Percentiles rank a stretch among this genome's conserved stretches.
Conservation (phyloP, 2,888 invertebrate genomes). For the Melanargia galathea region DNA sequence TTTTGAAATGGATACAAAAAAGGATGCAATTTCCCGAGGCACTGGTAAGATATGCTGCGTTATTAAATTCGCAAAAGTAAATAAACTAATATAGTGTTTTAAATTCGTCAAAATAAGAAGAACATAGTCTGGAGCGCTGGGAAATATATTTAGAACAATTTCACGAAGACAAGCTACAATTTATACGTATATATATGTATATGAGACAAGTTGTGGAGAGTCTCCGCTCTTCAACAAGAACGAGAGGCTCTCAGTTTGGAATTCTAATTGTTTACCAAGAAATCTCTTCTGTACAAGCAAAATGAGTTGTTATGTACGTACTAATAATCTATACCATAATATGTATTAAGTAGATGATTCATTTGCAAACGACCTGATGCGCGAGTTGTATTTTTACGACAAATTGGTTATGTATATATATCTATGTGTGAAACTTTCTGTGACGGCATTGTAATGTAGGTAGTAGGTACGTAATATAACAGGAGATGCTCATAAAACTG, state of each 20-base stretch:
- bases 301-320: not conserved
- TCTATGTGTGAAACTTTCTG: too few relatives aligned
- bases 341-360: not conserved
- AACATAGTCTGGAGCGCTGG: constrained; percentile 16
- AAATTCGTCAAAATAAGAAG: constrained; percentile 22
- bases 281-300: constrained; percentile 4
- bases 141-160: constrained; percentile 50
- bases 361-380: not conserved
- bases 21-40: not conserved
- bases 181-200: constrained; percentile 38
- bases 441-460: not conserved
- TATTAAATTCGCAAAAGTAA: constrained; percentile 52
- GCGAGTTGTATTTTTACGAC: not conserved
- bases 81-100: constrained; percentile 46
- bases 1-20: not conserved
- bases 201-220: constrained; percentile 54
- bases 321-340: not conserved
- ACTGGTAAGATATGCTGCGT: constrained; percentile 42
- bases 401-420: not conserved
- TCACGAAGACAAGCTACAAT: constrained; percentile 53
- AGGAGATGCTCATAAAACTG: constrained; percentile 19
- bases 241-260: constrained; percentile 62
- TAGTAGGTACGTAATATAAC: not conserved
- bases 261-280: constrained; percentile 62
- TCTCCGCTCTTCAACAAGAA: constrained; percentile 52